Evolutionary conservation across 2,797 vertebrate species (phyloP), one percentile per base, ranked within the genome.

Genomic region (Sebastes kiyomatsui): DNA sequence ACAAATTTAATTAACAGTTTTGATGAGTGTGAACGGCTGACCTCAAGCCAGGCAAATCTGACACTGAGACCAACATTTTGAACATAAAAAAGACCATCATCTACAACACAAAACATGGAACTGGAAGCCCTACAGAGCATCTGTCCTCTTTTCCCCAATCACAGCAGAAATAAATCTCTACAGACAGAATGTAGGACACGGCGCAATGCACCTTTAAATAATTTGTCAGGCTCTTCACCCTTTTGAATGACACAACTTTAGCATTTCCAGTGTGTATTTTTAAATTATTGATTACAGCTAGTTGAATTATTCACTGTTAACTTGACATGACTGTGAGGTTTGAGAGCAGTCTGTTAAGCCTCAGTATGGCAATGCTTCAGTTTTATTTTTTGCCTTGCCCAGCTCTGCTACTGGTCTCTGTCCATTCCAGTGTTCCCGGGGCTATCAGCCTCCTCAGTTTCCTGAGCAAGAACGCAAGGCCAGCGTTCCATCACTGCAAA

Each of bases 241-340:
- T 76, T 79, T 33, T 77, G 42, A 81, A 81, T 72, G 23, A 77
- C 16, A 71, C 30, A 27, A 7, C 46, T 72, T 82, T 33, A 20
- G 49, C 65, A 74, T 79, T 76, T 72, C 55, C 61, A 74, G 30
- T 69, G 54, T 81, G 56, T 85, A 67, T 72, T 54, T 75, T 58
- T 89, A 8, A 85, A 83, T 89, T 54, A 86, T 87, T 68, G 10
- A 89, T 69, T 6, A 18, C 3, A 66, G 46, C 6, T n/a, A 10
- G 23, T 77, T 81, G 66, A 85, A 89, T 87, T 58, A 87, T 89
- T 89, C 38, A 89, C 46, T 46, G 27, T 68, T 75, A 62, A 85
- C 28, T 60, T 73, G 67, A 81, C 70, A 72, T 69, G 74, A 46
- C 66, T 67, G 33, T 14, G n/a, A 35, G 60, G 59, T 59, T 64